Conservation (phyloP, 2,113 vertebrate genomes). For the Bubo blakistoni region DNA sequence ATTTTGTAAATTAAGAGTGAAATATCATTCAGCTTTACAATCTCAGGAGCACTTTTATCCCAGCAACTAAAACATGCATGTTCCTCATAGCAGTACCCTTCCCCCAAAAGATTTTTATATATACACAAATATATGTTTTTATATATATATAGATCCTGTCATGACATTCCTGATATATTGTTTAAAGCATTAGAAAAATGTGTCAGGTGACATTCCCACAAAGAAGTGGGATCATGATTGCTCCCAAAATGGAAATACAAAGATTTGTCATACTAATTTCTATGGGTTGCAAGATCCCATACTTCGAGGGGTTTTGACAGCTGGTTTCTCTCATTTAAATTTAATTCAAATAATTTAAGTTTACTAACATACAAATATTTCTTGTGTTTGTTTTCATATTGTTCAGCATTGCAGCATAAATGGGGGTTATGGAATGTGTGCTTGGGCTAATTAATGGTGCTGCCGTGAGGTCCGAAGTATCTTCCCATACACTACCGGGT, state of each 20-base stretch:
- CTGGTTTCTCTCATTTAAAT: background rate
- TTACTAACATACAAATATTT: background rate
- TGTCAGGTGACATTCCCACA: background rate
- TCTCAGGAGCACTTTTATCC: background rate
- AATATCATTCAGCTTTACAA: background rate
- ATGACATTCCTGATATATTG: background rate
- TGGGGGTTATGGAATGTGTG: background rate
- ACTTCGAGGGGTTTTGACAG: background rate
- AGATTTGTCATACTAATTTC: background rate
- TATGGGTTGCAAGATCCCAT: accelerated
- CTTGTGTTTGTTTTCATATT: background rate
- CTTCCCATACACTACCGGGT: background rate
- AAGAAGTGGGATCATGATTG: background rate
- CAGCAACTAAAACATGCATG: background rate
- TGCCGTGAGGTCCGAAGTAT: background rate
- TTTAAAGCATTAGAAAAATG: background rate
- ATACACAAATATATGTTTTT: background rate
- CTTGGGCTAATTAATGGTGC: slow-evolving; percentile 1
- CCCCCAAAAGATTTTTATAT: background rate
- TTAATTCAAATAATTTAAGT: background rate
- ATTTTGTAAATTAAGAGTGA: background rate
- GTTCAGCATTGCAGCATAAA: background rate
- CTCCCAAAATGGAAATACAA: background rate
- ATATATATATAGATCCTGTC: background rate
- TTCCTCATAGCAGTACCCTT: background rate